Conservation (phyloP, 2,113 vertebrate genomes). For the Gasterosteus nipponicus region DNA sequence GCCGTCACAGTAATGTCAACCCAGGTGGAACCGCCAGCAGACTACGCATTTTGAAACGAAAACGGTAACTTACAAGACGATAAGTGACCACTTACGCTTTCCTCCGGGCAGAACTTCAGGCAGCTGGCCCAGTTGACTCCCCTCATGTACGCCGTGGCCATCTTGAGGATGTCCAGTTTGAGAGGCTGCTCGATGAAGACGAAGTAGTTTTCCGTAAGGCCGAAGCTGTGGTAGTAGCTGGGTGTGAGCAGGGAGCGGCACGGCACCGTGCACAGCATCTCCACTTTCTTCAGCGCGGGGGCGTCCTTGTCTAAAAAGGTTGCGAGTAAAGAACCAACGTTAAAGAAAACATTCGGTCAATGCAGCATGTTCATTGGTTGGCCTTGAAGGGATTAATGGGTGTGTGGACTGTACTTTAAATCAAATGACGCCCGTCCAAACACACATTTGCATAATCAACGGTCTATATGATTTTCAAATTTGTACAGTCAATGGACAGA, state of each 20-base stretch:
- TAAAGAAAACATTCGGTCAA: neutral
- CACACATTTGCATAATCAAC: neutral
- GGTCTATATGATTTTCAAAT: too few species aligned
- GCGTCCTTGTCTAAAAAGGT: conserved; percentile 54
- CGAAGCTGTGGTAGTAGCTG: conserved; percentile 97
- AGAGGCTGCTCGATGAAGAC: conserved; percentile 93
- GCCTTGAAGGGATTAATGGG: neutral
- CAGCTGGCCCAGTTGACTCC: conserved; percentile 94
- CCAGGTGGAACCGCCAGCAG: neutral
- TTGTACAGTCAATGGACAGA: neutral
- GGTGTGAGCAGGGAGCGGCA: conserved; percentile 87
- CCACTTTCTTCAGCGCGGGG: conserved; percentile 80
- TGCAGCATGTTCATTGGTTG: neutral
- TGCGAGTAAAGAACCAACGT: neutral
- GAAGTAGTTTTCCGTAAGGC: conserved; percentile 90
- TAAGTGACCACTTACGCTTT: conserved; percentile 81
- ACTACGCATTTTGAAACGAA: neutral
- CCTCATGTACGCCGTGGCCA: conserved; percentile 92
- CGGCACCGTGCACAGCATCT: conserved; percentile 87
- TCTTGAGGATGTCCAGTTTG: conserved; percentile 90
- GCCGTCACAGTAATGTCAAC: neutral
- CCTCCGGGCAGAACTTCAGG: conserved; percentile 84
- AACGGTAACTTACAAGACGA: too few species aligned
- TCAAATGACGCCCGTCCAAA: neutral
- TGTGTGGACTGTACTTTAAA: neutral